phyloP scores from a whole-genome alignment of 2,113 vertebrate species.

The Micromys minutus region DNA sequence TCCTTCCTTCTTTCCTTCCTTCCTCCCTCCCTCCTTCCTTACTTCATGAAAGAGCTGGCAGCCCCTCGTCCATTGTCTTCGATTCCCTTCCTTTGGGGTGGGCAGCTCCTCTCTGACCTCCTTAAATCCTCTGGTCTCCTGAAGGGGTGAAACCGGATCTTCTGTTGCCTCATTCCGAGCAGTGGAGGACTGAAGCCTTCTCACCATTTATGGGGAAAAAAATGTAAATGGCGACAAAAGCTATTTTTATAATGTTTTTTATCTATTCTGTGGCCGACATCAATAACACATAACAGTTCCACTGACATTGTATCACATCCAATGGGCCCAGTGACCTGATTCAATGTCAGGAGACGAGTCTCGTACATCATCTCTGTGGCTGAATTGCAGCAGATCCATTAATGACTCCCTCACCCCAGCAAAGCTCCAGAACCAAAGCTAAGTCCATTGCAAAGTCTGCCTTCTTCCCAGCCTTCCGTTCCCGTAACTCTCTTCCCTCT shows the following conservation, averaged over 20 bases:
- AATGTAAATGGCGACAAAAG: slow-evolving; percentile 83
- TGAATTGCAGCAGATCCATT: slow-evolving; percentile 79
- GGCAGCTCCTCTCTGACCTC: slow-evolving; percentile 52
- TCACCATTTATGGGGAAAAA: slow-evolving; percentile 77
- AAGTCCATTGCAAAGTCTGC: slow-evolving; percentile 38
- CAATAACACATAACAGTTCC: slow-evolving; percentile 88
- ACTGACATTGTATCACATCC: slow-evolving; percentile 87
- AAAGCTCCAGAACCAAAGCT: slow-evolving; percentile 55
- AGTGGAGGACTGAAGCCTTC: slow-evolving; percentile 74
- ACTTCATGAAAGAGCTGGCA: not conserved
- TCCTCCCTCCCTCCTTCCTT: not conserved
- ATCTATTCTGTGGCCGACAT: slow-evolving; percentile 86
- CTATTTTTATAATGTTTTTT: slow-evolving; percentile 89
- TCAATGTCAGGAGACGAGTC: slow-evolving; percentile 85
- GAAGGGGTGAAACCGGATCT: slow-evolving; percentile 3
- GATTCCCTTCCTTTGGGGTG: not conserved
- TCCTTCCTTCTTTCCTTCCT: not conserved
- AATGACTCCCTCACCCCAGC: not conserved
- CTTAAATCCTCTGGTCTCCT: slow-evolving; percentile 21
- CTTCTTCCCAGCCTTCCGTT: not conserved
- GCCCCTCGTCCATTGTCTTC: not conserved
- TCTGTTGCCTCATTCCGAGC: slow-evolving; percentile 51
- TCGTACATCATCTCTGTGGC: slow-evolving; percentile 84
- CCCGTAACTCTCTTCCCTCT: not conserved
- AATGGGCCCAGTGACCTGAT: slow-evolving; percentile 88